phyloP scores from a whole-genome alignment of 1,140 invertebrate species.

The Drosophila kohkoa region DNA sequence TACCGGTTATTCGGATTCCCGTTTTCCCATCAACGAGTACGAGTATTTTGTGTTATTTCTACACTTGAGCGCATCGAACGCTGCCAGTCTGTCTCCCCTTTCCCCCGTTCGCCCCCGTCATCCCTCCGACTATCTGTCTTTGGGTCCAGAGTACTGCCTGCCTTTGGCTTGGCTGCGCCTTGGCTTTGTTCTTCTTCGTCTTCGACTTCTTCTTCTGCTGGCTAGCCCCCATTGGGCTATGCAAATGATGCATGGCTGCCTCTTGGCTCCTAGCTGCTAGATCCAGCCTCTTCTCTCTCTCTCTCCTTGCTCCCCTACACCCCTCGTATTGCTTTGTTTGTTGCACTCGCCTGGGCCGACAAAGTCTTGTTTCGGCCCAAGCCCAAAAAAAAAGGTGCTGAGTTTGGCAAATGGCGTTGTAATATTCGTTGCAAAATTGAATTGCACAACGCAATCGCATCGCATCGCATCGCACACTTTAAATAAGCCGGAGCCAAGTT shows the following conservation, averaged over 20 bases:
- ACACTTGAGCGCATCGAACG: constrained; percentile 76
- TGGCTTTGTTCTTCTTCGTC: constrained; percentile 40
- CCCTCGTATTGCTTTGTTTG: constrained; percentile 51
- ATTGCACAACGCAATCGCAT: constrained; percentile 39
- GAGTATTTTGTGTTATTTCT: constrained; percentile 76
- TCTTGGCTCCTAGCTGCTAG: constrained; percentile 31
- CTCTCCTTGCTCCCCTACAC: no score
- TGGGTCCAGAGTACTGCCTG: constrained; percentile 7
- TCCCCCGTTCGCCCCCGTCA: no score
- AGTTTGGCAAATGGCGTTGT: constrained; percentile 72
- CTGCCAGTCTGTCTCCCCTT: constrained; percentile 1
- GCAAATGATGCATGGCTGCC: constrained; percentile 66
- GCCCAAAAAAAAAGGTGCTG: constrained; percentile 54
- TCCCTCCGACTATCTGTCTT: constrained; percentile 51
- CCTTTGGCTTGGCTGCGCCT: constrained; percentile 34
- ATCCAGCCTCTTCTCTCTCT: constrained; percentile 1
- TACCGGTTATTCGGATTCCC: constrained; percentile 38
- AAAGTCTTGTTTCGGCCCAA: constrained; percentile 35
- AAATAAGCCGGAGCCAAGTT: constrained; percentile 40
- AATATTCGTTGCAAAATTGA: constrained; percentile 63
- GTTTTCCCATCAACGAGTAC: constrained; percentile 32
- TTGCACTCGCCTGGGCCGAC: constrained; percentile 30
- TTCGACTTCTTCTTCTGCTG: constrained; percentile 39
- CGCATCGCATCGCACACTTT: constrained; percentile 23
- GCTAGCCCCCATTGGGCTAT: constrained; percentile 50